These are phyloP conservation scores for Uropetala carovei DNA, from an alignment of 2,888 invertebrate genomes.

Conservation along the genomic window DNA sequence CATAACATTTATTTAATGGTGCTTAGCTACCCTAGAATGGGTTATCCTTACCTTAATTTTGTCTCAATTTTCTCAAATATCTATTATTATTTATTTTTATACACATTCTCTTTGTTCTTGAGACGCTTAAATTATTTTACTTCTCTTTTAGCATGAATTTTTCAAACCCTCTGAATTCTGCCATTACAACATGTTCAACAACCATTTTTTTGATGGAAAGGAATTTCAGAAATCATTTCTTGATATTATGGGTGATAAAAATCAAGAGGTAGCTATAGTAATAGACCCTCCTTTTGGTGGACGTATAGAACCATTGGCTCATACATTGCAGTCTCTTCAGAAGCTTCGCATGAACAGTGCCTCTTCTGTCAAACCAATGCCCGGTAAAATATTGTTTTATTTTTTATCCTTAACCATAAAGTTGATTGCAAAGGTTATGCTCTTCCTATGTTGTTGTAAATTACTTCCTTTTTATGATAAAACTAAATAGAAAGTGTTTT, in stretches of 20 bases:
- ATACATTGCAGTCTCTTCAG: slow-evolving; percentile 77
- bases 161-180: slow-evolving; percentile 78
- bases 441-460: too few relatives aligned
- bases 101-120: neutral
- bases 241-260: slow-evolving; percentile 69
- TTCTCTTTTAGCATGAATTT: slow-evolving; percentile 72
- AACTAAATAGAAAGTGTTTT: too few relatives aligned
- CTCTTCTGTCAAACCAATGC: neutral
- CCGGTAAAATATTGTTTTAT: neutral
- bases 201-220: slow-evolving; percentile 83
- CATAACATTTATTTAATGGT: too few relatives aligned
- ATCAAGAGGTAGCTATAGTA: slow-evolving; percentile 77
- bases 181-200: slow-evolving; percentile 94
- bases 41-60: too few relatives aligned
- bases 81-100: too few relatives aligned
- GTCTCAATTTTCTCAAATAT: too few relatives aligned
- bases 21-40: too few relatives aligned
- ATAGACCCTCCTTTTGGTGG: slow-evolving; percentile 95
- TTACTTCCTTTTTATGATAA: too few relatives aligned
- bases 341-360: neutral
- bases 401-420: too few relatives aligned
- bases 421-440: too few relatives aligned
- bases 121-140: slow-evolving; percentile 32
- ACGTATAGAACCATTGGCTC: slow-evolving; percentile 87
- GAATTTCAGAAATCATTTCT: slow-evolving; percentile 68